These are phyloP conservation scores for Melanotaenia trifasciata DNA, from an alignment of 2,797 vertebrate genomes.

Conservation along the genomic window DNA sequence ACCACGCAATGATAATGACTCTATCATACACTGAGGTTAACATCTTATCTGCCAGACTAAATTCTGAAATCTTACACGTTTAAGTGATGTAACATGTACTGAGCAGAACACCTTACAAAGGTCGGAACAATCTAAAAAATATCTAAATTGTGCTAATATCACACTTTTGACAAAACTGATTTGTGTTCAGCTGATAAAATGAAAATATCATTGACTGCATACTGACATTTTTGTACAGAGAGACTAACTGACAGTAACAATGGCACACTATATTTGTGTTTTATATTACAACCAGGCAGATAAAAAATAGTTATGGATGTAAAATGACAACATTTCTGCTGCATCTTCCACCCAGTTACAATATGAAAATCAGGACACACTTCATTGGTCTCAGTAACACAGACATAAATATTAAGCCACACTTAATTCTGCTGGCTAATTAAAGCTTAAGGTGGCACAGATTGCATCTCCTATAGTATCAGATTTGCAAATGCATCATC, in stretches of 20 bases:
- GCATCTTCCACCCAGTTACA: constrained; percentile 20
- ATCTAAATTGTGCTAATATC: too few relatives aligned
- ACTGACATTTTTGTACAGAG: not conserved
- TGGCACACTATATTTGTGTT: too few relatives aligned
- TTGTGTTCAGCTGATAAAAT: too few relatives aligned
- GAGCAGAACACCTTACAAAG: constrained; percentile 25
- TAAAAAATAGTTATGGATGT: constrained; percentile 8
- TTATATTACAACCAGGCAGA: not conserved
- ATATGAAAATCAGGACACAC: constrained; percentile 37
- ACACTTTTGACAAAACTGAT: too few relatives aligned
- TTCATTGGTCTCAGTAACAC: constrained; percentile 32
- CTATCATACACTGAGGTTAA: constrained; percentile 32
- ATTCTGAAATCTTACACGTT: constrained; percentile 12
- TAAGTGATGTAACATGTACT: constrained; percentile 32
- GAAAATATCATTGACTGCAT: not conserved
- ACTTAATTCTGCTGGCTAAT: constrained; percentile 54
- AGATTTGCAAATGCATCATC: constrained; percentile 56
- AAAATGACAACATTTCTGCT: constrained; percentile 28
- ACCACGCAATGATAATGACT: constrained; percentile 40
- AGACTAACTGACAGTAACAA: not conserved
- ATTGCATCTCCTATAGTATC: constrained; percentile 47
- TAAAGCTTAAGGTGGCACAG: constrained; percentile 42
- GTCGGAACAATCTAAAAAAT: constrained; percentile 13
- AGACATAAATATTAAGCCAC: constrained; percentile 43
- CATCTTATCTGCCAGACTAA: constrained; percentile 7